Conservation (phyloP, 2,113 vertebrate species). For the Hassar affinis region DNA sequence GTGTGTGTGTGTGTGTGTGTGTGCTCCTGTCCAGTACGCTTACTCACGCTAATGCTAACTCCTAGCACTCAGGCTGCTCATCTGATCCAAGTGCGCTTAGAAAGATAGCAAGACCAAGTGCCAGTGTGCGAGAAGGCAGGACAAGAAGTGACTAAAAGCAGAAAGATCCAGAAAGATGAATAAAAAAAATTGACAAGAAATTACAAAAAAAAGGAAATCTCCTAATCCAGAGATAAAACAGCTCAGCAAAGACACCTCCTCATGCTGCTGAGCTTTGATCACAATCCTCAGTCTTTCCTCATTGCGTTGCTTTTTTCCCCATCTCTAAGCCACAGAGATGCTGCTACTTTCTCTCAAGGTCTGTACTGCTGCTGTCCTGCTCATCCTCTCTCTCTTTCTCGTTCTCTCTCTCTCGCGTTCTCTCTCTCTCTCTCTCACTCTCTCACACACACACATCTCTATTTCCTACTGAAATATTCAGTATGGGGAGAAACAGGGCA, state of each 20-base stretch:
- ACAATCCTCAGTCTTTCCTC: conserved; percentile 64
- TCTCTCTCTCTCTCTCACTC: conserved; percentile 36
- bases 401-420: conserved; percentile 24
- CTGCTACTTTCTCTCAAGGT: conserved; percentile 44
- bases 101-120: conserved; percentile 24
- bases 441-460: not conserved
- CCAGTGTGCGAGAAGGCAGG: not conserved
- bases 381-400: not conserved
- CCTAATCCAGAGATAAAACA: not conserved
- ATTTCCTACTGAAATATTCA: conserved; percentile 78
- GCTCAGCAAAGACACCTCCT: conserved; percentile 49
- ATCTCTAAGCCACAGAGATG: conserved; percentile 42
- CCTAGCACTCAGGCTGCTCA: conserved; percentile 72
- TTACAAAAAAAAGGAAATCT: conserved; percentile 17
- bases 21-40: conserved; percentile 18
- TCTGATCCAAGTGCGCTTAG: conserved; percentile 57
- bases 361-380: conserved; percentile 23
- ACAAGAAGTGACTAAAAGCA: not conserved
- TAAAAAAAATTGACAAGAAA: not conserved
- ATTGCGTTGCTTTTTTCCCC: conserved; percentile 14
- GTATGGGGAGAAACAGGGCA: conserved; percentile 66
- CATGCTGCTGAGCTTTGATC: conserved; percentile 67
- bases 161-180: conserved; percentile 1
- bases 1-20: not conserved
- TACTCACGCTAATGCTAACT: conserved; percentile 56